phyloP scores from a whole-genome alignment of 2,797 vertebrate genomes.

The Enteromius unitaeniatus region DNA sequence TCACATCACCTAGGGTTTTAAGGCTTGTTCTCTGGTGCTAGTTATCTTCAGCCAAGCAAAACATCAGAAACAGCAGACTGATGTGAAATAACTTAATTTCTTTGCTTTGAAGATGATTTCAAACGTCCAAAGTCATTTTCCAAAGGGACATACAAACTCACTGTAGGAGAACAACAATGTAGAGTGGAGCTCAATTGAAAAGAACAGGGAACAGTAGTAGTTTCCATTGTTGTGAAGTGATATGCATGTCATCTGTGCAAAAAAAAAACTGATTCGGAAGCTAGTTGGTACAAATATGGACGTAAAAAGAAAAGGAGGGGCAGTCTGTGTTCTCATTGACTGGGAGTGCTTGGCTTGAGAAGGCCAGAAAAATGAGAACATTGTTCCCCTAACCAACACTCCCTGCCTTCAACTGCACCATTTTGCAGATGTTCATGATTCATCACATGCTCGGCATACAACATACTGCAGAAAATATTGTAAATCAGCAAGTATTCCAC shows the following conservation, averaged over 20 bases:
- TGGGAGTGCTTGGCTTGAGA: constrained; percentile 4
- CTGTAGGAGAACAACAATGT: not conserved
- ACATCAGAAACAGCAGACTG: not conserved
- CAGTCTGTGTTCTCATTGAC: not conserved
- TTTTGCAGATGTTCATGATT: constrained; percentile 41
- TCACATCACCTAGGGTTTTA: not conserved
- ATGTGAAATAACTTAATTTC: not conserved
- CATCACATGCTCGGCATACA: constrained; percentile 55
- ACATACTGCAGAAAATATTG: constrained; percentile 39
- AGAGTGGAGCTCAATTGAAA: constrained; percentile 5
- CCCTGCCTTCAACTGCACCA: constrained; percentile 23
- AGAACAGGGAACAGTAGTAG: constrained; percentile 2
- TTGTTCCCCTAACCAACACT: not conserved
- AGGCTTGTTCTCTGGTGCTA: constrained; percentile 20
- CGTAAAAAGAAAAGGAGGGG: not conserved
- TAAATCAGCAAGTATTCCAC: constrained; percentile 39
- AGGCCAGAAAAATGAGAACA: constrained; percentile 3
- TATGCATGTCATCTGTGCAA: constrained; percentile 51
- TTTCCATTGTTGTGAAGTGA: constrained; percentile 24
- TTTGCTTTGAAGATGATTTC: not conserved
- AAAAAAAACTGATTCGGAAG: constrained; percentile 22
- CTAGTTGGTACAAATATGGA: not conserved
- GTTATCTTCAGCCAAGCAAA: not conserved
- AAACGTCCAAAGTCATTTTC: not conserved
- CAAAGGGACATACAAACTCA: not conserved